Evolutionary conservation across 2,113 vertebrate genomes (phyloP).

Genomic region (Argyrosomus japonicus): DNA sequence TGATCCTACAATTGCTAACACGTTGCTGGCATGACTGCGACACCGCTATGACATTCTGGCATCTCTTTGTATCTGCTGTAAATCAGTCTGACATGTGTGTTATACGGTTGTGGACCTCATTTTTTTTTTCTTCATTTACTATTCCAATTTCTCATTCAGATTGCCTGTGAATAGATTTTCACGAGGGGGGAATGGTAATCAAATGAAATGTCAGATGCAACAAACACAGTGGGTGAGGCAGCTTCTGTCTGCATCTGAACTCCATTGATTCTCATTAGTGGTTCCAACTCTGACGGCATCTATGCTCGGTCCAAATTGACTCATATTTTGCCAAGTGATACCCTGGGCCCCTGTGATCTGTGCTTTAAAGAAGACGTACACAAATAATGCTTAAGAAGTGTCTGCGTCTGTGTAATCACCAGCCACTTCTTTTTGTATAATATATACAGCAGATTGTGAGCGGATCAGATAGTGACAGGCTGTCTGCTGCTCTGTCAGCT

Average conservation of each 20-base stretch:
- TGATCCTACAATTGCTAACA: constrained; percentile 56
- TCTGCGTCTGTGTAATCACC: constrained; percentile 49
- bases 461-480: constrained; percentile 26
- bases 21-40: constrained; percentile 14
- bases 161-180: constrained; percentile 69
- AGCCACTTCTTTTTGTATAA: constrained; percentile 21
- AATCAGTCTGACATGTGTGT: constrained; percentile 29
- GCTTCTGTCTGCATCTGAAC: constrained; percentile 77
- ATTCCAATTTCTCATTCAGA: constrained; percentile 60
- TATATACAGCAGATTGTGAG: constrained; percentile 11
- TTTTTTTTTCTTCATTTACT: constrained; percentile 15
- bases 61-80: constrained; percentile 39
- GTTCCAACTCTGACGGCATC: constrained; percentile 72
- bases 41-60: constrained; percentile 32
- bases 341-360: constrained; percentile 38
- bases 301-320: constrained; percentile 64
- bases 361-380: constrained; percentile 47
- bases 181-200: constrained; percentile 71
- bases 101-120: constrained; percentile 1
- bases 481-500: constrained; percentile 24
- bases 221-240: constrained; percentile 71
- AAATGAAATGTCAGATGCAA: constrained; percentile 77
- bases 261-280: constrained; percentile 82
- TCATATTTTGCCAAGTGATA: constrained; percentile 65
- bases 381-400: constrained; percentile 45